Evolutionary conservation across 2,113 vertebrate species (phyloP), one percentile per base, ranked within the genome.

Genomic region (Peromyscus polionotus): DNA sequence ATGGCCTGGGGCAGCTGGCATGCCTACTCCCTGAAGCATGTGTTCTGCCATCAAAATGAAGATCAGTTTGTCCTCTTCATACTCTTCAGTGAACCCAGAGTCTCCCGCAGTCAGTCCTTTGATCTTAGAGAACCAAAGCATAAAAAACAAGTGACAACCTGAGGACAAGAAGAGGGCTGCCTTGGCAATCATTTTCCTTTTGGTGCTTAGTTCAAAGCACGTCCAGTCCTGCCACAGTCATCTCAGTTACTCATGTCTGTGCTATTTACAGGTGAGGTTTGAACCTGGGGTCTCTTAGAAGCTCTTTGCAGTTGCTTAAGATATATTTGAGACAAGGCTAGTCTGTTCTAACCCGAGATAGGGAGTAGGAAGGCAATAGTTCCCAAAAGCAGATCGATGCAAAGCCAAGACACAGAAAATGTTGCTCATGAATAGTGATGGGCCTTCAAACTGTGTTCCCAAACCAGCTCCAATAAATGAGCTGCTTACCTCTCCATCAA

Each of bases 21-120:
- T 7, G 11, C 57, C 83, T 28, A 26, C 28, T 63, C 83, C 79
- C 67, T 48, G 81, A 89, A 91, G 73, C n/a, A 33, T 22, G 48
- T 72, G 33, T 80, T 79, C 79, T 86, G 57, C 28, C 39, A 36
- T 59, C 54, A 75, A 57, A 59, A 86, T 1, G 8, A 33, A 26
- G 36, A 48, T 31, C 28, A 54, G 39, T 76, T 90, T 90, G 84
- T 80, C 84, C 65, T 93, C 80, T 70, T 81, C 39, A 84, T 39
- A 80, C 26, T 96, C 84, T 54, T 75, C 11, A 70, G 36, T 73
- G 48, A 94, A 73, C 24, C 39, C 90, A 81, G 45, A 3, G 33
- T 87, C 83, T 90, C 61, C 85, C 48, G 31, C 13, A 79, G 45
- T 83, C 83, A 79, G 45, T 83, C 83, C 76, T 96, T 93, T 89